Base-by-base conservation (phyloP, 2,113 vertebrate genomes). In the Scatophagus argus region DNA sequence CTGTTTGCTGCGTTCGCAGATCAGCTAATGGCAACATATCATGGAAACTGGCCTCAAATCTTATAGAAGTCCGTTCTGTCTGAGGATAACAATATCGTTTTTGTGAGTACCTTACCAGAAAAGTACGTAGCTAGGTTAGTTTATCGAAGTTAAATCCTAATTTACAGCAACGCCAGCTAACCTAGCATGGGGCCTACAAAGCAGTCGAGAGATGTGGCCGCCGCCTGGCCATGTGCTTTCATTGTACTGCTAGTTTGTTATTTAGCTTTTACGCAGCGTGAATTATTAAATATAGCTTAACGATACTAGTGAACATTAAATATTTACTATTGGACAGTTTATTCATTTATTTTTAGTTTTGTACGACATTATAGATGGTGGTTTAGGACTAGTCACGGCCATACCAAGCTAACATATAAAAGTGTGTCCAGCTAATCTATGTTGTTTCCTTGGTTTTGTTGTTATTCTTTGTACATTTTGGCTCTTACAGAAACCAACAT, bases 401-500 rank as follows among this genome's bases (percentile, higher is more conserved):
- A n/a, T 7, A 31, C 16, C 23, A 67, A 74, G 79, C 58, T 85
- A 77, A 64, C 19, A 29, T 56, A 38, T 6, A 46, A 61, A 39
- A 17, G 7, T 86, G 55, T 62, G 34, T 55, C 52, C 23, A 69
- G 14, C 32, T 70, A 60, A 64, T 84, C 59, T 44, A 1, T 78
- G 71, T 69, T 79, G 66, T 71, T 71, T 80, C 74, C 49, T 31
- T 77, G 65, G 43, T 87, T 46, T 82, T 83, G 36, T 49, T 81
- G 60, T 66, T 77, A 82, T 82, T 84, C 43, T 81, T 54, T 88
- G 67, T 78, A 64, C 39, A 27, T 76, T 80, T 77, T 76, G 77
- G 80, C 72, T 71, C 66, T 79, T 66, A 65, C 82, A 86, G 70
- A 92, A 88, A 96, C 95, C 96, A 97, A 86, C 96, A 95, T 97